A percentile compares a stretch with the other conserved stretches of the same genome.
Evolutionary conservation across 2,888 invertebrate species (phyloP).

Genomic region (Sericinus montela): DNA sequence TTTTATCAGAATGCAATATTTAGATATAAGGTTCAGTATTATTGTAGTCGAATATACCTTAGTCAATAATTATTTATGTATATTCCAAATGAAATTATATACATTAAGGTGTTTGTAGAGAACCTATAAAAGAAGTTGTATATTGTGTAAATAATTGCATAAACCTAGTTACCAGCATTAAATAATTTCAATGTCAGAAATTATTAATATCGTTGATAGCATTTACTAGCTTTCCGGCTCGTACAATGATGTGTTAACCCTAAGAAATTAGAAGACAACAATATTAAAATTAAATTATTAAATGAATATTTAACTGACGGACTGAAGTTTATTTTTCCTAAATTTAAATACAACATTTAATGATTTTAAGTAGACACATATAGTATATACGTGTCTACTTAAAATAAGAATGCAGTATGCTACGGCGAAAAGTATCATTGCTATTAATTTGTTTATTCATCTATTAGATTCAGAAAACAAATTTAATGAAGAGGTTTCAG

Average conservation of each 20-base stretch:
- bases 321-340: background rate
- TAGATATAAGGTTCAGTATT: constrained; percentile 74
- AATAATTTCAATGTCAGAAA: constrained; percentile 7
- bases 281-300: constrained; percentile 62
- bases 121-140: constrained; percentile 40
- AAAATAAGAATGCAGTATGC: too few relatives aligned
- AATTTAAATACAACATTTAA: constrained; percentile 6
- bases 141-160: constrained; percentile 48
- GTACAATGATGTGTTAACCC: constrained; percentile 3
- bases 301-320: constrained; percentile 59
- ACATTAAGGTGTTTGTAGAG: constrained; percentile 29
- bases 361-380: too few relatives aligned
- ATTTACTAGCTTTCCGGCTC: background rate
- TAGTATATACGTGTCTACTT: too few relatives aligned
- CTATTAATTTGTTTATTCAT: too few relatives aligned
- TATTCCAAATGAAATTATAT: constrained; percentile 64
- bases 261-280: constrained; percentile 3
- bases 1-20: constrained; percentile 78
- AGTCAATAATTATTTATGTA: constrained; percentile 68
- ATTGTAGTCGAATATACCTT: constrained; percentile 68
- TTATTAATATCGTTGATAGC: background rate
- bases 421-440: too few relatives aligned
- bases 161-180: constrained; percentile 10
- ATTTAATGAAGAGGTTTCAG: too few relatives aligned
- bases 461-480: too few relatives aligned